These are phyloP conservation scores for Cardiocondyla obscurior DNA, from an alignment of 1,140 invertebrate species.

Conservation along the genomic window DNA sequence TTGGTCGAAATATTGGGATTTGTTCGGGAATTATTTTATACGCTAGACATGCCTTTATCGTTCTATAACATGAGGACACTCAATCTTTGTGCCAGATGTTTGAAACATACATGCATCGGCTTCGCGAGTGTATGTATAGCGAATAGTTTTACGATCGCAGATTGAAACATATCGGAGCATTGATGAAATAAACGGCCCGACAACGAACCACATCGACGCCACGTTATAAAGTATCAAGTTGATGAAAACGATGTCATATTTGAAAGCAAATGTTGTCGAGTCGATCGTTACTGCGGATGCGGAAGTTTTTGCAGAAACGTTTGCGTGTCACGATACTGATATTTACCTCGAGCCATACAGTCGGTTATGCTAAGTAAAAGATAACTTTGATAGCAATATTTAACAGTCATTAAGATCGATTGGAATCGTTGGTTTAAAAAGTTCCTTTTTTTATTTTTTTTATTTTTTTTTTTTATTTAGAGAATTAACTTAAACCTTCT, in stretches of 20 bases:
- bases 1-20: background rate
- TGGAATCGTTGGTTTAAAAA: background rate
- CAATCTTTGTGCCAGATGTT: slow-evolving; percentile 10
- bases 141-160: slow-evolving; percentile 31
- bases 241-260: slow-evolving; percentile 24
- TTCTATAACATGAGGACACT: background rate
- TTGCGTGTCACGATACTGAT: background rate
- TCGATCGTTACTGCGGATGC: background rate
- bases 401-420: background rate
- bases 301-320: background rate
- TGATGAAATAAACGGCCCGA: slow-evolving; percentile 41
- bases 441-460: no score
- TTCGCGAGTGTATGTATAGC: background rate
- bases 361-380: background rate
- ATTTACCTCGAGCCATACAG: background rate
- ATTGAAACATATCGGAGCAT: slow-evolving; percentile 35
- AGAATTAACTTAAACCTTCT: background rate
- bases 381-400: background rate
- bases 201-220: slow-evolving; percentile 10
- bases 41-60: background rate
- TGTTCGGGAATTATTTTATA: background rate
- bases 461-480: no score
- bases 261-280: slow-evolving; percentile 27
- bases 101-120: background rate
- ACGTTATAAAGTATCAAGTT: slow-evolving; percentile 29